Percentiles rank a stretch among this genome's conserved stretches.
Evolutionary conservation across 2,113 vertebrate genomes (phyloP).

Genomic region (Campylomormyrus tamandua): DNA sequence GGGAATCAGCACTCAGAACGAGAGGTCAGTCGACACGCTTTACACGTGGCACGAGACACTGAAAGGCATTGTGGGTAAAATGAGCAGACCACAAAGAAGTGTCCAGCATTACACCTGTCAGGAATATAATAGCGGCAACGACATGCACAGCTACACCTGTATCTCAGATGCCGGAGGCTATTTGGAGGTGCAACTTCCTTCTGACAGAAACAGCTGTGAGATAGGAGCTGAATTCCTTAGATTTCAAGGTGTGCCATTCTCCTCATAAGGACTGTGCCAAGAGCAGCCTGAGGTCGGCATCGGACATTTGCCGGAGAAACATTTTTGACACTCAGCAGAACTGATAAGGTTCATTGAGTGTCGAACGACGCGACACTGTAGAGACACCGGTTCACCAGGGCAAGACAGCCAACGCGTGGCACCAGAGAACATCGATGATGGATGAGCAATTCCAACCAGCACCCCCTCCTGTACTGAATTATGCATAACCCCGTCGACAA

Average conservation of each 20-base stretch:
- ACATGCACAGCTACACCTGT: neutral
- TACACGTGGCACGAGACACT: neutral
- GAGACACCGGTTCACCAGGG: neutral
- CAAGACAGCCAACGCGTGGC: slow-evolving; percentile 31
- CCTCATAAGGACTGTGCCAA: neutral
- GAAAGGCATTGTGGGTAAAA: neutral
- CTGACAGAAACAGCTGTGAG: neutral
- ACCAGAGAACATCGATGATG: slow-evolving; percentile 46
- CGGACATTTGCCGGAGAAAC: neutral
- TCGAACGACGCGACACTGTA: neutral
- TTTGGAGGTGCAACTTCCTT: neutral
- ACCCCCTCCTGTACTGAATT: slow-evolving; percentile 49
- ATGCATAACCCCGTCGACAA: slow-evolving; percentile 63
- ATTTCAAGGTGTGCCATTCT: neutral
- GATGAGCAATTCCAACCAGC: slow-evolving; percentile 49
- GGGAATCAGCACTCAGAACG: neutral
- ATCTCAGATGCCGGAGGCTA: neutral
- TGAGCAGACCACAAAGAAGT: neutral
- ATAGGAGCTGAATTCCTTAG: neutral
- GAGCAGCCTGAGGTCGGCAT: neutral
- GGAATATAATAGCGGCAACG: neutral
- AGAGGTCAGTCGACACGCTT: neutral
- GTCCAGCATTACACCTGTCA: neutral
- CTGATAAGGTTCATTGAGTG: slow-evolving; percentile 10
- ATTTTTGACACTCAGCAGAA: neutral